Evolutionary conservation across 2,888 invertebrate species (phyloP).

Genomic region (Tinea trinotella): DNA sequence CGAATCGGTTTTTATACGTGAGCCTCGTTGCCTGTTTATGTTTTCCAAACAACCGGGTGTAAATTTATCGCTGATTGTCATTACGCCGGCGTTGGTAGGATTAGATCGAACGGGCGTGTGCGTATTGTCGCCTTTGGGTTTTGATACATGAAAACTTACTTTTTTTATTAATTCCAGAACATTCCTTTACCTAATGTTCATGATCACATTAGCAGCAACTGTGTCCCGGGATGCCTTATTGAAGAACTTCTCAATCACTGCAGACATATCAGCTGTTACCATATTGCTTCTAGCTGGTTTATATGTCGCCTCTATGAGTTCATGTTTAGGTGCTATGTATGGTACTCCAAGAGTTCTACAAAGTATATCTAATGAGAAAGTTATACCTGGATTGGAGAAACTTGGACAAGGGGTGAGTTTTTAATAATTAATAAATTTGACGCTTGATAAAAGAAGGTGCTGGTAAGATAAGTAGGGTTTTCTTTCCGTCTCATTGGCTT

Average conservation of each 20-base stretch:
- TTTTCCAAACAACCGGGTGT: too few relatives aligned
- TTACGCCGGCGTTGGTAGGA: too few relatives aligned
- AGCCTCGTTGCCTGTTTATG: too few relatives aligned
- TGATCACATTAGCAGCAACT: conserved; percentile 91
- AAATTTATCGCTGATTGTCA: too few relatives aligned
- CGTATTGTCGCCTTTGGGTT: too few relatives aligned
- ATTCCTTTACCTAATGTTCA: conserved; percentile 90
- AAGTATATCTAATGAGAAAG: conserved; percentile 95
- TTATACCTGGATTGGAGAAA: conserved; percentile 89
- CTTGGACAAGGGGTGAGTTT: conserved; percentile 92
- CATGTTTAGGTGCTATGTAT: conserved; percentile 96
- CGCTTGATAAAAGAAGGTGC: too few relatives aligned
- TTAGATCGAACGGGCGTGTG: too few relatives aligned
- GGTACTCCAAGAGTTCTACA: conserved; percentile 95
- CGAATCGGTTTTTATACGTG: too few relatives aligned
- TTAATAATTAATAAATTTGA: too few relatives aligned
- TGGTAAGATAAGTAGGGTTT: too few relatives aligned
- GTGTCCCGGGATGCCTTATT: conserved; percentile 81
- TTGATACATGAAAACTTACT: too few relatives aligned
- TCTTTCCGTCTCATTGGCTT: too few relatives aligned
- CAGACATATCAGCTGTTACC: conserved; percentile 88
- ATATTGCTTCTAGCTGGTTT: conserved; percentile 91
- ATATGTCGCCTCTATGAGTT: conserved; percentile 96
- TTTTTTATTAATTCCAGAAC: conserved; percentile 70
- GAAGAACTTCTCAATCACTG: conserved; percentile 90